Base-by-base conservation (phyloP, 2,113 vertebrate species). In the Raja brachyura region DNA sequence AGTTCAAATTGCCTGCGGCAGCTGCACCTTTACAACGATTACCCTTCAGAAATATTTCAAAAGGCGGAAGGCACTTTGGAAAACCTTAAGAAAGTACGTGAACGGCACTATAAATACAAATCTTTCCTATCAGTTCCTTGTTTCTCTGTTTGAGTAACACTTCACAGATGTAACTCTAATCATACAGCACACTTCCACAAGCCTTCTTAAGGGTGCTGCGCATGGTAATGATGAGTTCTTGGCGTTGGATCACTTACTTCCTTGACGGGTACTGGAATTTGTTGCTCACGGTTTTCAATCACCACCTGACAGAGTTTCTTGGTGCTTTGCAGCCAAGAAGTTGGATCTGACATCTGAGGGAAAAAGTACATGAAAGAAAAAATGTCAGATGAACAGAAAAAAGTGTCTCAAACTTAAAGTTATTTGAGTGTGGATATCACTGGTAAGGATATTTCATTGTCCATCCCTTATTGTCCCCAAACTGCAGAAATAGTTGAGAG, bases 251-350 rank as follows among this genome's bases (percentile, higher is more conserved):
- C 90, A 92, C 90, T 92, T 74, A 92, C 90, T 73, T 92, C 90
- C 59, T 25, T 92, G 39, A 92, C 33, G 1, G 18, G 90, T 33
- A 92, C 70, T 10, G 39, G n/a, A 11, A 28, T 28, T 73, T 16
- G 66, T 92, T 73, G 90, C 68, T 92, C 90, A 73, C 10, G 70
- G 33, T 28, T 92, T 28, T 92, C 90, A 28, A 92, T 73, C 20
- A 54, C 22, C 13, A 92, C 68, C 18, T 74, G 90, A 73, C 90
- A 92, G 5, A 92, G 68, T 28, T 73, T 92, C 90, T 74, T 73
- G 90, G 31, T 74, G 90, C 90, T 92, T 39, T 92, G 90, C 33
- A 92, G 68, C 90, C 90, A 92, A 20, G 54, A 13, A 54, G 22
- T 73, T 74, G 90, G 63, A 73, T 92, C 90, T 70, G 90, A 73